Evolutionary conservation across 2,888 invertebrate genomes (phyloP).

Genomic region (Drosophila melanosoma): DNA sequence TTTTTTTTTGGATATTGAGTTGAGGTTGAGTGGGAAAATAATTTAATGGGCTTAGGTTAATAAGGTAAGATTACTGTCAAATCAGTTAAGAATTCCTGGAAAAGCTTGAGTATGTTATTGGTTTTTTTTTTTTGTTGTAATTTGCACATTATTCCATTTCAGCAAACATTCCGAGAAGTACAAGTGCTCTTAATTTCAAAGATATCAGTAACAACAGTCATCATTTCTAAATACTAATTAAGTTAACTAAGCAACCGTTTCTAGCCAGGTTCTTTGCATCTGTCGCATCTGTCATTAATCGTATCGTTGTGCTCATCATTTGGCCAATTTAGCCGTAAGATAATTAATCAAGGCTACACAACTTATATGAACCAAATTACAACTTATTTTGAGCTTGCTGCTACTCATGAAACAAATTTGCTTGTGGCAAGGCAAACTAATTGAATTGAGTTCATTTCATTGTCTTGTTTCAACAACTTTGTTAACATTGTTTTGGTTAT

Average conservation of each 20-base stretch:
- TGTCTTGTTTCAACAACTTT: slow-evolving; percentile 28
- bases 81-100: not conserved
- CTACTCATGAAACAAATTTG: slow-evolving; percentile 33
- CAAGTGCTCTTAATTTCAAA: not conserved
- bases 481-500: slow-evolving; percentile 22
- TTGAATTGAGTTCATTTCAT: slow-evolving; percentile 46
- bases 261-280: not conserved
- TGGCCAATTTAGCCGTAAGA: slow-evolving; percentile 56
- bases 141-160: not conserved
- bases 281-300: not conserved
- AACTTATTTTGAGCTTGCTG: slow-evolving; percentile 31
- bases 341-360: slow-evolving; percentile 64
- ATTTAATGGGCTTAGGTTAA: not conserved
- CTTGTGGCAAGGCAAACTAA: slow-evolving; percentile 38
- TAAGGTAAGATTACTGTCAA: not conserved
- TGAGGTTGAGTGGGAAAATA: not conserved
- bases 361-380: slow-evolving; percentile 28
- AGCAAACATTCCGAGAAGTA: not conserved
- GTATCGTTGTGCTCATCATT: slow-evolving; percentile 17
- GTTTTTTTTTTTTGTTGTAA: not conserved
- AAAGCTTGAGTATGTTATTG: not conserved
- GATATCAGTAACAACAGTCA: not conserved
- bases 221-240: not conserved
- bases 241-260: not conserved
- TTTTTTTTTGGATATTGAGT: not conserved